phyloP scores from a whole-genome alignment of 1,140 invertebrate species.

The Coboldia fuscipes region DNA sequence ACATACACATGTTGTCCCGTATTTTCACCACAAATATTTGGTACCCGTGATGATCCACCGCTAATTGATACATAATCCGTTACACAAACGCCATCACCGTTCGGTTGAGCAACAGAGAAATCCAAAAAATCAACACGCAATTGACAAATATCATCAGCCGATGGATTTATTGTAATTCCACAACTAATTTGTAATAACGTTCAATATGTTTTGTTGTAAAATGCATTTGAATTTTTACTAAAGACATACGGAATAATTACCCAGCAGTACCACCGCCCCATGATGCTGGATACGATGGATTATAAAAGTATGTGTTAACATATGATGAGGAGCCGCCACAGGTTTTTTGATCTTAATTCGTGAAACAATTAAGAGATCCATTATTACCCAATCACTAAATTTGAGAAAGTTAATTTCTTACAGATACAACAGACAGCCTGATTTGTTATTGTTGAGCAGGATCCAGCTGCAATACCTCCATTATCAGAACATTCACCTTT shows the following conservation, averaged over 20 bases:
- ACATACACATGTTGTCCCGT: conserved; percentile 61
- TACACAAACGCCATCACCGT: conserved; percentile 43
- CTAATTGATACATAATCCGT: conserved; percentile 46
- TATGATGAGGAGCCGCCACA: conserved; percentile 43
- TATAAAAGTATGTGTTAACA: conserved; percentile 70
- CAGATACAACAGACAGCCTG: conserved; percentile 55
- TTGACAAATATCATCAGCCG: conserved; percentile 51
- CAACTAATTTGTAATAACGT: conserved; percentile 21
- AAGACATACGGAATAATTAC: conserved; percentile 1
- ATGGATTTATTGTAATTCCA: conserved; percentile 40
- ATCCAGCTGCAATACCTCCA: conserved; percentile 41
- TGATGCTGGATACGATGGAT: conserved; percentile 41
- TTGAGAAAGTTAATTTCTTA: conserved; percentile 19
- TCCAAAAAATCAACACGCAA: conserved; percentile 56
- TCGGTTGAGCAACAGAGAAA: conserved; percentile 45
- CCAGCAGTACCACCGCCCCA: conserved; percentile 24
- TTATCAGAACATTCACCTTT: conserved; percentile 45
- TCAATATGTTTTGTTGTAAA: neutral
- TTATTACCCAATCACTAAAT: neutral
- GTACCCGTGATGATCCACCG: conserved; percentile 39
- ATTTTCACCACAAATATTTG: conserved; percentile 58
- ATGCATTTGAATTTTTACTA: neutral
- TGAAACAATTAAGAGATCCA: conserved; percentile 4
- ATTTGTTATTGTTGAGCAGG: conserved; percentile 39
- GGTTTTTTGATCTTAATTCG: conserved; percentile 33